Conservation (phyloP, 1,140 invertebrate species). For the Sinella curviseta region DNA sequence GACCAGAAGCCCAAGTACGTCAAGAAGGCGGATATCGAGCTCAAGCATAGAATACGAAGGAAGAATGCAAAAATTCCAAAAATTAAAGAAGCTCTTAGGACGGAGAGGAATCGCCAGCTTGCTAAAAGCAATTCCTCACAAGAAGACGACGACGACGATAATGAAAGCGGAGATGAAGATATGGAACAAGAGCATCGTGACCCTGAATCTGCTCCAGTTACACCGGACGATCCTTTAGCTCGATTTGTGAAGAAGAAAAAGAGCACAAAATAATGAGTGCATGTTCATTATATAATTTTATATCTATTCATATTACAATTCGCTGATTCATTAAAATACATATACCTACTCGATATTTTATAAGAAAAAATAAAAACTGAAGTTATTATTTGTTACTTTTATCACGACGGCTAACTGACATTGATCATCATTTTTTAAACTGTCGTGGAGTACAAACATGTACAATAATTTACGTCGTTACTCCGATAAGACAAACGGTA, state of each 20-base stretch:
- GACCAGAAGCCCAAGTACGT: conserved; percentile 41
- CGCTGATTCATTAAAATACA: too few relatives aligned
- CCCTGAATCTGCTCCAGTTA: background rate
- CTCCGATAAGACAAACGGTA: too few relatives aligned
- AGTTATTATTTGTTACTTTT: too few relatives aligned
- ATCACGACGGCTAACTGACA: too few relatives aligned
- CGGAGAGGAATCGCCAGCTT: conserved; percentile 36
- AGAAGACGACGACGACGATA: background rate
- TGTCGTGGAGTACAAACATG: too few relatives aligned
- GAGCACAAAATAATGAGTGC: background rate
- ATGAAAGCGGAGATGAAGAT: background rate
- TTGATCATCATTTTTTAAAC: too few relatives aligned
- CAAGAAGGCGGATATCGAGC: conserved; percentile 46
- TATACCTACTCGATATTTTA: too few relatives aligned
- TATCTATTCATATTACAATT: too few relatives aligned
- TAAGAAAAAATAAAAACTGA: too few relatives aligned
- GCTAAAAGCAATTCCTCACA: background rate
- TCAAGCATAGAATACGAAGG: conserved; percentile 41
- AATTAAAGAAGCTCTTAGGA: conserved; percentile 40
- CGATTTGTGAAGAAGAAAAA: conserved; percentile 21
- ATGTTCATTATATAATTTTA: too few relatives aligned
- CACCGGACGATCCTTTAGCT: background rate
- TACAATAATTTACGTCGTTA: too few relatives aligned
- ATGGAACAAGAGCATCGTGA: background rate
- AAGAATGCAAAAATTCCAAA: conserved; percentile 45